phyloP scores from a whole-genome alignment of 2,113 vertebrate genomes.

The Lagopus leucura region DNA sequence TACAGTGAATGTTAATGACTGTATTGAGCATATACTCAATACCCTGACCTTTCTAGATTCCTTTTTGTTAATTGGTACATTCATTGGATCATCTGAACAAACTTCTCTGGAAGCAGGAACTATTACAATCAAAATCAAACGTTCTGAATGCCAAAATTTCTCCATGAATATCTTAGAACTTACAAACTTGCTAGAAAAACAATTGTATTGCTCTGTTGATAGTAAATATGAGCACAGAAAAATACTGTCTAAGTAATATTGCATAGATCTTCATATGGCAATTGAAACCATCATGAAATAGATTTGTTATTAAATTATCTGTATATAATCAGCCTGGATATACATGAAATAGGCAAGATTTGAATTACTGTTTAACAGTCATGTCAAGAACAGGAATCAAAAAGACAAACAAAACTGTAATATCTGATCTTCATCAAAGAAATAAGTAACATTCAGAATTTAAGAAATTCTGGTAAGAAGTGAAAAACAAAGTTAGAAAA shows the following conservation, averaged over 20 bases:
- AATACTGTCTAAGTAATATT: not conserved
- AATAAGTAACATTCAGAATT: not conserved
- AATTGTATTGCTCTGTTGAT: not conserved
- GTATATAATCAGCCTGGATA: not conserved
- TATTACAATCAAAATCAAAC: not conserved
- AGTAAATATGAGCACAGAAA: not conserved
- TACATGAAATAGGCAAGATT: not conserved
- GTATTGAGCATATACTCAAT: not conserved
- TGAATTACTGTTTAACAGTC: not conserved
- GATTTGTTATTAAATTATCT: not conserved
- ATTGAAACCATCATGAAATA: not conserved
- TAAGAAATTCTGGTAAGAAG: not conserved
- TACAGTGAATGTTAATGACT: not conserved
- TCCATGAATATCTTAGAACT: not conserved
- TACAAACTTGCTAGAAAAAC: not conserved
- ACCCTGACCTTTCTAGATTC: not conserved
- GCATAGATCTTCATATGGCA: not conserved
- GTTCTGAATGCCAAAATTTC: not conserved
- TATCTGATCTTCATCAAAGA: not conserved
- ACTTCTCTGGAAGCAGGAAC: not conserved
- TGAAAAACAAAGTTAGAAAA: not conserved
- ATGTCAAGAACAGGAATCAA: not conserved
- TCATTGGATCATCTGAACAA: not conserved
- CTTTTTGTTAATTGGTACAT: not conserved
- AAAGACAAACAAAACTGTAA: not conserved